Evolutionary conservation across 2,888 invertebrate genomes (phyloP).

Genomic region (Dermolepida albohirtum): DNA sequence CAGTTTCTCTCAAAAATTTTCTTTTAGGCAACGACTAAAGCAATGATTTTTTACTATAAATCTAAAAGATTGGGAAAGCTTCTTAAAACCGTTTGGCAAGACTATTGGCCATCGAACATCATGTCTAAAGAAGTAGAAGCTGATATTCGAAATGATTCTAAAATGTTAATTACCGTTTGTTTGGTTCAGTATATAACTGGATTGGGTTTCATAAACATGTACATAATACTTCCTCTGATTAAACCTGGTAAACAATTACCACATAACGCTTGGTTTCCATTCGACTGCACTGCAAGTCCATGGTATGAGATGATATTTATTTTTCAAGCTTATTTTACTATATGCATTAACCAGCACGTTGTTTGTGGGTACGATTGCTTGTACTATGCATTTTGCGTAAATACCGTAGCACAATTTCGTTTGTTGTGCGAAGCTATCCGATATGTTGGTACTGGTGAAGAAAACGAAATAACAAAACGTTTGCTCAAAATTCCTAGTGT

Average conservation of each 20-base stretch:
- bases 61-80: conserved; percentile 34
- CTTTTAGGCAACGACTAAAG: conserved; percentile 45
- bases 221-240: conserved; percentile 42
- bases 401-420: conserved; percentile 46
- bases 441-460: conserved; percentile 38
- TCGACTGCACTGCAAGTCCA: conserved; percentile 40
- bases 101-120: conserved; percentile 46
- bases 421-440: conserved; percentile 42
- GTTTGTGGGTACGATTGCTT: conserved; percentile 48
- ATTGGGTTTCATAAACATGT: conserved; percentile 42
- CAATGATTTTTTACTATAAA: conserved; percentile 36
- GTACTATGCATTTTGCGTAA: conserved; percentile 44
- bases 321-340: conserved; percentile 42
- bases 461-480: conserved; percentile 27
- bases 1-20: no score
- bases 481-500: conserved; percentile 33
- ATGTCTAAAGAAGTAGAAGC: conserved; percentile 37
- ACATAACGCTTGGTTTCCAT: conserved; percentile 47
- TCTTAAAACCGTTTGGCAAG: conserved; percentile 35
- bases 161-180: conserved; percentile 35
- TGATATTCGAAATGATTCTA: conserved; percentile 34
- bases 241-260: conserved; percentile 45
- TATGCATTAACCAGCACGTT: conserved; percentile 37
- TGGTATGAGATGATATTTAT: conserved; percentile 46
- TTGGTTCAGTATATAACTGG: conserved; percentile 37